Evolutionary conservation across 2,888 invertebrate species (phyloP).

Genomic region (Apantesis nais): DNA sequence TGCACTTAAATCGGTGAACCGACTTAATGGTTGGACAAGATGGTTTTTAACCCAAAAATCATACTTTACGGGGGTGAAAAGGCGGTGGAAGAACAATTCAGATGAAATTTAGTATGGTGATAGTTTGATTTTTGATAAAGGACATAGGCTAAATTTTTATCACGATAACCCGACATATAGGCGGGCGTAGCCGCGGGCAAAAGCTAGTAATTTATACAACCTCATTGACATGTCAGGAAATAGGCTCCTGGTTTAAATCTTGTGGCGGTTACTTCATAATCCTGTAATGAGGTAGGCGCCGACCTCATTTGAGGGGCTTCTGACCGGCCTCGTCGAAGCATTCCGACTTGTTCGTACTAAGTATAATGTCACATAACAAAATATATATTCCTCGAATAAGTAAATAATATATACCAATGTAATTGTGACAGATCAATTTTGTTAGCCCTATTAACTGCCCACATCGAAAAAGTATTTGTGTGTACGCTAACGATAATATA

Average conservation of each 20-base stretch:
- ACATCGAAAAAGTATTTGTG: not conserved
- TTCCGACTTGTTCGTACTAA: slow-evolving; percentile 57
- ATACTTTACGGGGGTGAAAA: too few relatives aligned
- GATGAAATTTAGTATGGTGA: too few relatives aligned
- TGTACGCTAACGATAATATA: slow-evolving; percentile 1
- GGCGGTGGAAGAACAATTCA: too few relatives aligned
- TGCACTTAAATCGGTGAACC: too few relatives aligned
- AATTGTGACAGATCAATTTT: not conserved
- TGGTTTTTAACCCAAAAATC: too few relatives aligned
- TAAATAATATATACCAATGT: not conserved
- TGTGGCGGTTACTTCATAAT: slow-evolving; percentile 72
- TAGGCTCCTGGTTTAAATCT: slow-evolving; percentile 70
- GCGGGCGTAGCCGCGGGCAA: too few relatives aligned
- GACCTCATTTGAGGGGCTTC: slow-evolving; percentile 80
- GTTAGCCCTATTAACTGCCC: not conserved
- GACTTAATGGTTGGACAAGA: too few relatives aligned
- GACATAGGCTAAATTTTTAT: too few relatives aligned
- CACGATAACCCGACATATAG: too few relatives aligned
- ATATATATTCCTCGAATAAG: slow-evolving; percentile 26
- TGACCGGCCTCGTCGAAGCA: slow-evolving; percentile 57
- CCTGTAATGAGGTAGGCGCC: slow-evolving; percentile 81
- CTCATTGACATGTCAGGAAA: slow-evolving; percentile 23
- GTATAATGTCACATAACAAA: slow-evolving; percentile 41
- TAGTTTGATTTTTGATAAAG: too few relatives aligned
- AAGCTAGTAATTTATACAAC: not conserved